These are phyloP conservation scores for Rhineura floridana DNA, from an alignment of 2,113 vertebrate genomes.

Conservation along the genomic window DNA sequence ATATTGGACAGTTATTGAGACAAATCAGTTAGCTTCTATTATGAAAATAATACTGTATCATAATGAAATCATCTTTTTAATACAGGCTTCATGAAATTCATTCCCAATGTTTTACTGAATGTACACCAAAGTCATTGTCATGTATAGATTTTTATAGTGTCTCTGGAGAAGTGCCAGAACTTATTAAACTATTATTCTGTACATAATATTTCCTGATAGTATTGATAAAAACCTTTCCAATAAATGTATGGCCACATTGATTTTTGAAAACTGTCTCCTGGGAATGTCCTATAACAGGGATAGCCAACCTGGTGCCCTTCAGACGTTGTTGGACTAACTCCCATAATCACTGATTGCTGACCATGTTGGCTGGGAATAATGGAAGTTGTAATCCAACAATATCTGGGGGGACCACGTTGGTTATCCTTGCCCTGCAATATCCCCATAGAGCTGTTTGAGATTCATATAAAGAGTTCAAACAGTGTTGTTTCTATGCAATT, in stretches of 20 bases:
- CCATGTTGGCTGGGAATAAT: no score
- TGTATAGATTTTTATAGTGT: neutral
- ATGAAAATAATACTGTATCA: conserved; percentile 41
- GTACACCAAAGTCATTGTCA: neutral
- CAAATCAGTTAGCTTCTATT: conserved; percentile 22
- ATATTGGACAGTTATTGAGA: neutral
- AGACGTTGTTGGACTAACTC: no score
- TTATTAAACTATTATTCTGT: conserved; percentile 50
- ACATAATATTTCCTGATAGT: conserved; percentile 24
- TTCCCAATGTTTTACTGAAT: conserved; percentile 23
- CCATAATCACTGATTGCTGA: no score
- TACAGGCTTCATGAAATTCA: conserved; percentile 15
- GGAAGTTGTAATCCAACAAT: no score
- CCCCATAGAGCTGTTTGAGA: neutral
- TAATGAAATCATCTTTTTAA: conserved; percentile 1
- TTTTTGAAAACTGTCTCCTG: conserved; percentile 1
- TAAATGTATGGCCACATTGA: conserved; percentile 32
- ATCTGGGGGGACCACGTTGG: no score
- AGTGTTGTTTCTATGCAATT: neutral
- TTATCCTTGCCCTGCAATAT: neutral
- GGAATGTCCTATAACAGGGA: neutral
- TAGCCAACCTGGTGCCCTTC: no score
- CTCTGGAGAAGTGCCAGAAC: conserved; percentile 39
- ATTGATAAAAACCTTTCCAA: conserved; percentile 44
- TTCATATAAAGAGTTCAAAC: neutral